Conservation (phyloP, 37 sponge, comb jelly and placozoan species). For the Petrosia ficiformis region DNA sequence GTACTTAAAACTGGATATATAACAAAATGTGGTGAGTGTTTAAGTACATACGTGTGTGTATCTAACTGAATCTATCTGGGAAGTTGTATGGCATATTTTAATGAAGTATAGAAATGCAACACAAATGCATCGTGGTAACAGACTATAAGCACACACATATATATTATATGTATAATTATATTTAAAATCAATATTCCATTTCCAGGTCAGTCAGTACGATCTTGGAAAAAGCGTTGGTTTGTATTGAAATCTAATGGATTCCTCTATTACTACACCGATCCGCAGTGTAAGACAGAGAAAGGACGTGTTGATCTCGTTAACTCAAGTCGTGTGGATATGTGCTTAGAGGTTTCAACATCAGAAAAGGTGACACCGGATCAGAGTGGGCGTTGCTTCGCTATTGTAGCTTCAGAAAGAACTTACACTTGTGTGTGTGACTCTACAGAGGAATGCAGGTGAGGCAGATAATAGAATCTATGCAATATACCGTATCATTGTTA, state of each 20-base stretch:
- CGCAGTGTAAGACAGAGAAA: constrained; percentile 36
- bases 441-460: constrained; percentile 44
- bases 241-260: constrained; percentile 58
- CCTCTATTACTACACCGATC: constrained; percentile 47
- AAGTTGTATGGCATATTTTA: too few species aligned
- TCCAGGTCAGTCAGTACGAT: constrained; percentile 41
- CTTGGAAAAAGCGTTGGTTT: constrained; percentile 58
- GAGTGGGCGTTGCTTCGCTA: constrained; percentile 19
- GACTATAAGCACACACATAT: too few species aligned
- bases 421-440: constrained; percentile 51
- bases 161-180: too few species aligned
- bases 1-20: constrained; percentile 17
- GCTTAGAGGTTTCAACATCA: constrained; percentile 5
- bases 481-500: neutral
- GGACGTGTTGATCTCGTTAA: constrained; percentile 51
- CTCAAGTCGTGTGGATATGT: neutral
- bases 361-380: constrained; percentile 7
- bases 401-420: constrained; percentile 34
- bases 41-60: neutral
- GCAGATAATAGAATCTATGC: neutral
- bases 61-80: too few species aligned
- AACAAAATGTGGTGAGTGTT: constrained; percentile 55
- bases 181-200: neutral
- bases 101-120: too few species aligned
- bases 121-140: too few species aligned